Evolutionary conservation across 2,888 invertebrate genomes (phyloP), one percentile per base, ranked within the genome.

Genomic region (Parasteatoda lunata): DNA sequence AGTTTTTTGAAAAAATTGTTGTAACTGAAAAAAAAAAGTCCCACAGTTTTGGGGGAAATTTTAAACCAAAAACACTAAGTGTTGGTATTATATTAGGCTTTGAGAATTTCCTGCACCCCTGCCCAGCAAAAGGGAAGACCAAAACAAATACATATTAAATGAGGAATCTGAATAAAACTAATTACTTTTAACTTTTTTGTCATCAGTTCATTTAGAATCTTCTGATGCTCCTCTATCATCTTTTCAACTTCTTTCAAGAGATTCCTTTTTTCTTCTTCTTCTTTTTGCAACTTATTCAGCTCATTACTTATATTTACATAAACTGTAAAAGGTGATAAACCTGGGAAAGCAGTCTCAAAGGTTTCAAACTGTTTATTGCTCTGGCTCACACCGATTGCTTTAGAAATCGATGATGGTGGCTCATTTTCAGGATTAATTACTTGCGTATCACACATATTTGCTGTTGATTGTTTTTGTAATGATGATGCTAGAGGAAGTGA

Each of bases 131-230:
- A 30, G 30, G 2, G 30, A 30, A 30, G 30, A 30, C 2, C 30
- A 30, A 30, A 30, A 30, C 30, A 30, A 30, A 30, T 2, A 30
- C 30, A 30, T 30, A 30, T 30, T 30, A 30, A 30, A 30, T 30
- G 30, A 30, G 2, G 30, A 30, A 30, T 30, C 1, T 30, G 54
- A 54, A 54, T 13, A 54, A 11, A 4, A 54, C 45, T 30, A 9
- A n/a, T 48, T 77, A 83, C 83, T 52, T 83, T 73, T n/a, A 77
- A 47, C 51, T 83, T 83, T 52, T 77, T 83, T 8, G 71, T 71
- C n/a, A 47, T 77, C 77, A 76, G 77, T 65, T 77, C 77, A 68
- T 83, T 76, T 4, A 83, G 11, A 15, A 83, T 52, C 13, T n/a
- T 48, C 11, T 77, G 77, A 54, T 77, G 72, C 47, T 83, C 47